phyloP scores from a whole-genome alignment of 2,797 vertebrate species.

The Phoxinus dragarum region DNA sequence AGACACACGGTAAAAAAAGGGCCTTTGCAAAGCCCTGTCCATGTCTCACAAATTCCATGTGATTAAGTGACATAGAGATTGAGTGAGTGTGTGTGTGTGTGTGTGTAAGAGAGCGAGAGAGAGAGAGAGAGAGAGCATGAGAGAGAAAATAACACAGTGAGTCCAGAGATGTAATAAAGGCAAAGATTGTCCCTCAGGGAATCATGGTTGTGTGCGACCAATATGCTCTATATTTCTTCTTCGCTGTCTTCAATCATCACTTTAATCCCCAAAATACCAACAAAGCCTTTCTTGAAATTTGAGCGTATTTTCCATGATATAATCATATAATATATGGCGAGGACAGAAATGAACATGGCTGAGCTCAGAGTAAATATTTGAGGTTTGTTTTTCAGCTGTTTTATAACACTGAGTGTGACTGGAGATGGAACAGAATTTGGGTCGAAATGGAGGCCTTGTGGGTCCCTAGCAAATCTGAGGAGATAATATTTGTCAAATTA shows the following conservation, averaged over 20 bases:
- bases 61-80: constrained; percentile 41
- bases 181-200: constrained; percentile 47
- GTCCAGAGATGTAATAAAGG: constrained; percentile 53
- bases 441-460: constrained; percentile 41
- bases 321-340: constrained; percentile 50
- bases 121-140: not conserved
- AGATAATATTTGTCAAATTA: constrained; percentile 40
- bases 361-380: constrained; percentile 56
- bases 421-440: constrained; percentile 46
- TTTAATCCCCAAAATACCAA: constrained; percentile 55
- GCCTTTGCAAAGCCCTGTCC: constrained; percentile 11
- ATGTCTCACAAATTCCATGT: constrained; percentile 37
- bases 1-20: not conserved
- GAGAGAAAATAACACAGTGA: constrained; percentile 37
- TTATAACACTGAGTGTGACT: constrained; percentile 45
- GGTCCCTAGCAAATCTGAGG: constrained; percentile 40
- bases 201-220: constrained; percentile 42
- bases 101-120: not conserved
- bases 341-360: constrained; percentile 48
- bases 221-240: constrained; percentile 42
- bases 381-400: constrained; percentile 50
- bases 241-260: constrained; percentile 54
- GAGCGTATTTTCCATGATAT: constrained; percentile 44
- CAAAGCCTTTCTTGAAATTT: constrained; percentile 55
- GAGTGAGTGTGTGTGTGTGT: constrained; percentile 15